Percentiles rank a stretch among this genome's conserved stretches.
Conservation (phyloP, 2,797 vertebrate genomes). For the Coranthus polyacanthus region DNA sequence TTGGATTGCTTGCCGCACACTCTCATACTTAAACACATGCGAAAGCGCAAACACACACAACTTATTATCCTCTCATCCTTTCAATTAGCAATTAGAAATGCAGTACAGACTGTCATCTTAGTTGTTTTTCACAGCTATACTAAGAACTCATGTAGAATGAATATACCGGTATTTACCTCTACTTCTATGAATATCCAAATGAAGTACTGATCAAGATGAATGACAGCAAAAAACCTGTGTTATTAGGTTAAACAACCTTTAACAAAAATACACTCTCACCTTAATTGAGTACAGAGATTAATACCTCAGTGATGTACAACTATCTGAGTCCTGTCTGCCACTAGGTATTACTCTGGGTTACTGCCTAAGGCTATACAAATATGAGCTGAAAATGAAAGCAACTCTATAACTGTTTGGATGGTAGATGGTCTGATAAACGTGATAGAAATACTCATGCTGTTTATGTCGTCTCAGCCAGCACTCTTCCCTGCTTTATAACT, state of each 20-base stretch:
- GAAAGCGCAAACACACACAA: constrained; percentile 34
- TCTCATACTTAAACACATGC: constrained; percentile 39
- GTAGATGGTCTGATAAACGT: constrained; percentile 74
- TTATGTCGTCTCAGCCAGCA: constrained; percentile 55
- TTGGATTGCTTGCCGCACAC: constrained; percentile 47
- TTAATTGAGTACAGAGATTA: constrained; percentile 77
- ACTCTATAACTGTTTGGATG: constrained; percentile 73
- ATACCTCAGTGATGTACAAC: constrained; percentile 74
- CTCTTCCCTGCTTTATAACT: constrained; percentile 55
- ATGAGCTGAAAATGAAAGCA: constrained; percentile 79
- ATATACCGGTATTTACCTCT: constrained; percentile 51
- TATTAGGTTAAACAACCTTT: constrained; percentile 74
- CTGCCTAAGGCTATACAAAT: constrained; percentile 78
- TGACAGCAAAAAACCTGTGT: constrained; percentile 61
- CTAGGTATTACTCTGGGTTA: constrained; percentile 72
- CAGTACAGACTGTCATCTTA: constrained; percentile 59
- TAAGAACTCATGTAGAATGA: constrained; percentile 57
- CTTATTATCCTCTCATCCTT: constrained; percentile 76
- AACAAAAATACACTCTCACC: constrained; percentile 62
- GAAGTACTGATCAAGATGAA: constrained; percentile 76
- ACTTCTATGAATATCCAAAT: constrained; percentile 70
- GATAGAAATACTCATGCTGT: constrained; percentile 76
- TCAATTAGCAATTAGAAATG: constrained; percentile 78
- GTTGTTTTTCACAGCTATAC: constrained; percentile 17
- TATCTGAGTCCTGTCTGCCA: constrained; percentile 73